These are phyloP conservation scores for Drosophila nr. fundita DNA, from an alignment of 2,888 invertebrate species.

Conservation along the genomic window DNA sequence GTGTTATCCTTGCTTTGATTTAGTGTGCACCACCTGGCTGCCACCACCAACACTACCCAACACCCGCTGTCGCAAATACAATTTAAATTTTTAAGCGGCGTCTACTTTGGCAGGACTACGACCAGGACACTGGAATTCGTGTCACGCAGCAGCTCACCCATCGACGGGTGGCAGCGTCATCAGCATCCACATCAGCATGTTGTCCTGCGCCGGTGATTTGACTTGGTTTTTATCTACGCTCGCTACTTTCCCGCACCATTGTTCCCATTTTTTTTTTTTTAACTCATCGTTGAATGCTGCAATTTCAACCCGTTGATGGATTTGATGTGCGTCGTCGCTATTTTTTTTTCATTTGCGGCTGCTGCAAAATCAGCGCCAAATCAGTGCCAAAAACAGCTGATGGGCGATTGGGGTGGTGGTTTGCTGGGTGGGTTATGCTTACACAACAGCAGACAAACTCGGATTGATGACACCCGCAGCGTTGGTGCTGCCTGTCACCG, in stretches of 20 bases:
- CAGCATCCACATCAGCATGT: constrained; percentile 64
- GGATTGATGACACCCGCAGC: constrained; percentile 80
- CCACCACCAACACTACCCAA: constrained; percentile 13
- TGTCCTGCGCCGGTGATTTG: constrained; percentile 63
- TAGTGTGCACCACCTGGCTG: constrained; percentile 51
- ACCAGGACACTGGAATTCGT: constrained; percentile 60
- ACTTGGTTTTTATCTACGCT: constrained; percentile 31
- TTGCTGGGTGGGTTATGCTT: not conserved
- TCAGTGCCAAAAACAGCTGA: constrained; percentile 63
- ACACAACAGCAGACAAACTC: constrained; percentile 52
- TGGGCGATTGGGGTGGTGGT: not conserved
- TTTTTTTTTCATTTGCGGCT: constrained; percentile 29
- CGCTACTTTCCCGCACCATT: not conserved
- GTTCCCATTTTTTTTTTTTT: constrained; percentile 29
- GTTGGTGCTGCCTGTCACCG: constrained; percentile 59
- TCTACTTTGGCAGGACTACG: constrained; percentile 66
- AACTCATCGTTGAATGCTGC: constrained; percentile 70
- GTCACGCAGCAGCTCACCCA: constrained; percentile 66
- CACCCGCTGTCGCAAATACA: constrained; percentile 71
- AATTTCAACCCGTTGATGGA: constrained; percentile 81
- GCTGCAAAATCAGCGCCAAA: constrained; percentile 74
- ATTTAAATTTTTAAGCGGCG: constrained; percentile 80
- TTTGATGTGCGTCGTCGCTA: constrained; percentile 54
- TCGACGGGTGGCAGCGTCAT: constrained; percentile 71
- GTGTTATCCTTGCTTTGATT: constrained; percentile 53